phyloP scores from a whole-genome alignment of 2,797 vertebrate genomes.

The Hipposideros larvatus region DNA sequence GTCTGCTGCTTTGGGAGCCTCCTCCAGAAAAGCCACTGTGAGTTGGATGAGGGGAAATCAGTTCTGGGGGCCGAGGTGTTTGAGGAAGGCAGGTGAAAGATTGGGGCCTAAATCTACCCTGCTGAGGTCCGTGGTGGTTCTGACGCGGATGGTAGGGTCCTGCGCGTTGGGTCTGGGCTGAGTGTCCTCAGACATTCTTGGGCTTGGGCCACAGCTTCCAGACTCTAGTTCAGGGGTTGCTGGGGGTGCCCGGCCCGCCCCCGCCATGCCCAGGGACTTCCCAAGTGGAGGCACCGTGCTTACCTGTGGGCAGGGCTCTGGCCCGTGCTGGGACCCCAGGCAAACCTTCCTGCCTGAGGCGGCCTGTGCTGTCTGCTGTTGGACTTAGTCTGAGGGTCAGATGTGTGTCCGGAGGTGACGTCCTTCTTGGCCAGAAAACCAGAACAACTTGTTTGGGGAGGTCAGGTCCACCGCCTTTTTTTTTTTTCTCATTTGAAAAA shows the following conservation, averaged over 20 bases:
- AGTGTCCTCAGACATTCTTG: background rate
- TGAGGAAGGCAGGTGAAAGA: background rate
- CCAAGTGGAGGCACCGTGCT: background rate
- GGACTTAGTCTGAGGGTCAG: background rate
- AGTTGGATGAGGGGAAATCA: no score
- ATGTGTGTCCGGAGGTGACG: background rate
- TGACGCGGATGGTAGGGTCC: background rate
- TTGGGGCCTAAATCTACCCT: rapidly evolving
- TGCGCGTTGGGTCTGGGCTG: background rate
- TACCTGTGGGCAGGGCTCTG: background rate
- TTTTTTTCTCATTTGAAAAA: background rate
- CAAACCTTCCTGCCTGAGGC: background rate
- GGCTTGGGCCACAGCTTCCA: background rate
- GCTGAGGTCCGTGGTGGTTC: background rate
- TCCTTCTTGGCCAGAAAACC: background rate
- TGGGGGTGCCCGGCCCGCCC: background rate
- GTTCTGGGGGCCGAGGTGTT: no score
- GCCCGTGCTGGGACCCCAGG: background rate
- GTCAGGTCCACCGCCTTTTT: background rate
- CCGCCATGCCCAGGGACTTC: background rate
- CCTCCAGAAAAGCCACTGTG: background rate
- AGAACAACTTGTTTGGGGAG: background rate
- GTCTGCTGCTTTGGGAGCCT: background rate
- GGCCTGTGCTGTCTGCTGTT: rapidly evolving
- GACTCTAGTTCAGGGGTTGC: background rate